Percentiles rank a stretch among this genome's conserved stretches.
phyloP scores from a whole-genome alignment of 2,888 invertebrate genomes.

The Callinectes sapidus region DNA sequence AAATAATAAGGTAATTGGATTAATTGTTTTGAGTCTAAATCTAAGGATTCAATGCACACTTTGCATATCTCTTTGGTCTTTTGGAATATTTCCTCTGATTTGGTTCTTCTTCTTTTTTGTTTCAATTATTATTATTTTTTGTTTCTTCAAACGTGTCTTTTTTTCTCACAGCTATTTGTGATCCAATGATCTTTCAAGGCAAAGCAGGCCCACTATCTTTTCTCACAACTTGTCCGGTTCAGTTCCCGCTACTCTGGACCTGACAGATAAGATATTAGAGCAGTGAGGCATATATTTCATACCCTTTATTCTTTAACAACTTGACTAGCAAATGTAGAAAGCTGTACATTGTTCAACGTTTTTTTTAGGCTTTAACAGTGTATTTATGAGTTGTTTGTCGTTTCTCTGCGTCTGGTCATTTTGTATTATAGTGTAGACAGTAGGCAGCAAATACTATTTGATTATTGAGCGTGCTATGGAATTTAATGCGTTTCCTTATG shows the following conservation, averaged over 20 bases:
- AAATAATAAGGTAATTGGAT: too few relatives aligned
- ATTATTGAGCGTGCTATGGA: too few relatives aligned
- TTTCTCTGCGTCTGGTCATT: too few relatives aligned
- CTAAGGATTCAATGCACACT: too few relatives aligned
- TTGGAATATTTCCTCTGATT: background rate
- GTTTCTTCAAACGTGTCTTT: background rate
- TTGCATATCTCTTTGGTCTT: too few relatives aligned
- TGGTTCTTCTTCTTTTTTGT: background rate
- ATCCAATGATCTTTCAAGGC: background rate
- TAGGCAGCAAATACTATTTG: too few relatives aligned
- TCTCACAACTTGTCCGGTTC: background rate
- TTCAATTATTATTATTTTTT: background rate
- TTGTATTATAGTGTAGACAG: too few relatives aligned
- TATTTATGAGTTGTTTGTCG: too few relatives aligned
- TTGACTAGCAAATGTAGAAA: background rate
- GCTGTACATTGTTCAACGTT: background rate
- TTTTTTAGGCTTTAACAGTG: too few relatives aligned
- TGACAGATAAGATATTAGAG: background rate
- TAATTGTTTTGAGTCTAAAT: too few relatives aligned
- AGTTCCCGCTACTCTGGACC: background rate
- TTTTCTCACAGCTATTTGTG: background rate
- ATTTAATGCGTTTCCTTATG: too few relatives aligned
- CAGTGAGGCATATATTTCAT: background rate
- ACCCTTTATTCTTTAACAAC: background rate
- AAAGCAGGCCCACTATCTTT: background rate